Base-by-base conservation (phyloP, 2,113 vertebrate genomes). In the Hemichromis elongatus region DNA sequence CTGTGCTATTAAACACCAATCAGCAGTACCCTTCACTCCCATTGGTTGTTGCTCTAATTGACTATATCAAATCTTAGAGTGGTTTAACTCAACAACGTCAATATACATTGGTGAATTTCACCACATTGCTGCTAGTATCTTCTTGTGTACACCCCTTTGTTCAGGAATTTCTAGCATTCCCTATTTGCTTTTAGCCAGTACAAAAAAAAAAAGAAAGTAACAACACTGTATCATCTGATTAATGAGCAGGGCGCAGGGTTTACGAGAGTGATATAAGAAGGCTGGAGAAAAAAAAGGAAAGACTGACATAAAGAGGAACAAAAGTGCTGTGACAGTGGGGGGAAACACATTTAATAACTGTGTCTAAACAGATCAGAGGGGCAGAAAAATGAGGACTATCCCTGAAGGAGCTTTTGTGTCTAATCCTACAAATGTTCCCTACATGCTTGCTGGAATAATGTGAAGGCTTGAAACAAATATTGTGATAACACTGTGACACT, bases 401-500 rank as follows among this genome's bases (percentile, higher is more conserved):
- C 89, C 90, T 88, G 70, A 86, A 88, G 85, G 89, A 70, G 82
- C 81, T 83, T 85, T 89, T 90, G 73, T 79, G 53, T 92, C 59
- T 89, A 86, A 92, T 88, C 85, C 86, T 86, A 82, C 85, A 89
- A 89, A 83, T 90, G 86, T 93, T 89, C 89, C 87, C 86, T 45
- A 79, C 83, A 79, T 13, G 24, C 75, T 77, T n/a, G 40, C 89
- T 84, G 56, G 78, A 89, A 91, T 92, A 89, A 88, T 61, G 45
- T 89, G 84, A 84, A 87, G 33, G 77, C 79, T 86, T 89, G 79
- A 90, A 90, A 86, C 86, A 88, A 94, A 91, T 85, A 85, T 75
- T 55, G 82, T 63, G 75, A 85, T 81, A 84, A 85, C 55, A 79
- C 80, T n/a, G n/a, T 66, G 75, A 79, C 88, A 88, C 73, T 50